phyloP scores from a whole-genome alignment of 2,888 invertebrate genomes.

The Halictus ligatus region DNA sequence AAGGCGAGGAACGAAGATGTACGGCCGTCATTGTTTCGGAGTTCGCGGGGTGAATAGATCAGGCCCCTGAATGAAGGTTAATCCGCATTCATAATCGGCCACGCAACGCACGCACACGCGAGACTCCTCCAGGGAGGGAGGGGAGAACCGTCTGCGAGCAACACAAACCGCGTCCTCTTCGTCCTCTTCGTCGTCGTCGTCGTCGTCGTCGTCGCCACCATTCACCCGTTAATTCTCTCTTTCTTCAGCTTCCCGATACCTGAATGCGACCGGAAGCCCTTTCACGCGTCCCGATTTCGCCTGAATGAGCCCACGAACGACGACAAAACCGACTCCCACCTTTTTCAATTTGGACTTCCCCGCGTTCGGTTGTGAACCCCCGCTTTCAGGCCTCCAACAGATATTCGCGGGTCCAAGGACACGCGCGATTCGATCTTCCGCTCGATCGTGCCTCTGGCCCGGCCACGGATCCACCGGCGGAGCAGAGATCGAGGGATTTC shows the following conservation, averaged over 20 bases:
- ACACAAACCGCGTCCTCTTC: not conserved
- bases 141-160: conserved; percentile 43
- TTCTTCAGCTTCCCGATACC: conserved; percentile 71
- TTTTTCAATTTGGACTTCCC: not conserved
- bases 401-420: conserved; percentile 25
- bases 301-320: conserved; percentile 53
- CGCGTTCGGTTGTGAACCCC: not conserved
- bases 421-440: not conserved
- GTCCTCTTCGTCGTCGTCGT: not conserved
- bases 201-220: conserved; percentile 43
- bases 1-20: conserved; percentile 54
- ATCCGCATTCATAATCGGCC: conserved; percentile 77
- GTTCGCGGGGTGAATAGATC: conserved; percentile 62
- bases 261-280: conserved; percentile 80
- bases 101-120: conserved; percentile 36
- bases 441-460: conserved; percentile 5
- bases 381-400: not conserved
- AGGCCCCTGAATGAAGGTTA: conserved; percentile 69
- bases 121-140: conserved; percentile 33
- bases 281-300: conserved; percentile 79
- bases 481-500: conserved; percentile 45
- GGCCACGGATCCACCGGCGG: not conserved
- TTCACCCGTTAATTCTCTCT: conserved; percentile 80
- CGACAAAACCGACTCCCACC: not conserved
- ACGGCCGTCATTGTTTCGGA: conserved; percentile 63